Percentiles rank a stretch among this genome's conserved stretches.
Evolutionary conservation across 2,797 vertebrate species (phyloP).

Genomic region (Botia almorhae): DNA sequence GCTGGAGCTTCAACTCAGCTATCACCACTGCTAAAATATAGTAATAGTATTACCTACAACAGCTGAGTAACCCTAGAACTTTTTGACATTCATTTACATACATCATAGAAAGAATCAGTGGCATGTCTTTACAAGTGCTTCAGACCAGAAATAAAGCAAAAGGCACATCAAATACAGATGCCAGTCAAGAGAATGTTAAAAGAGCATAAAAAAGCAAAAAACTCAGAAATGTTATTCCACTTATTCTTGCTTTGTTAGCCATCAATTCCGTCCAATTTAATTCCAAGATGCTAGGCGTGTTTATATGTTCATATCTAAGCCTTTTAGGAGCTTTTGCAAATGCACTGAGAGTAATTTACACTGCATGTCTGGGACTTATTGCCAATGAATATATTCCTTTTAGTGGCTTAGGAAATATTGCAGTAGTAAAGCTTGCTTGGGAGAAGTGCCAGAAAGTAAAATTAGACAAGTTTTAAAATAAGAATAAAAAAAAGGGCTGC

Average conservation of each 20-base stretch:
- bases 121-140: neutral
- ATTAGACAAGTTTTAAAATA: conserved; percentile 2
- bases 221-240: neutral
- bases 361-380: conserved; percentile 59
- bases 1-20: neutral
- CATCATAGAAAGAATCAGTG: neutral
- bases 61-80: neutral
- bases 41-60: no score
- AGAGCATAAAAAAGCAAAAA: neutral
- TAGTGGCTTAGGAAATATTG: conserved; percentile 62
- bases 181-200: conserved; percentile 16
- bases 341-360: conserved; percentile 70
- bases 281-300: conserved; percentile 37
- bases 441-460: conserved; percentile 37
- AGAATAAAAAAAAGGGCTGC: neutral
- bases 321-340: conserved; percentile 70
- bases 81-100: conserved; percentile 5
- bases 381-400: conserved; percentile 66
- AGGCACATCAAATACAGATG: conserved; percentile 11
- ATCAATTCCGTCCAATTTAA: conserved; percentile 24
- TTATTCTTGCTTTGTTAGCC: neutral
- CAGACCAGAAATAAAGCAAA: conserved; percentile 8
- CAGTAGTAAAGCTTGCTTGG: conserved; percentile 55
- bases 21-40: neutral
- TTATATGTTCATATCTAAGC: conserved; percentile 64